A percentile compares a stretch with the other conserved stretches of the same genome.
Evolutionary conservation across 2,888 invertebrate genomes (phyloP).

Genomic region (Cerastoderma edule): DNA sequence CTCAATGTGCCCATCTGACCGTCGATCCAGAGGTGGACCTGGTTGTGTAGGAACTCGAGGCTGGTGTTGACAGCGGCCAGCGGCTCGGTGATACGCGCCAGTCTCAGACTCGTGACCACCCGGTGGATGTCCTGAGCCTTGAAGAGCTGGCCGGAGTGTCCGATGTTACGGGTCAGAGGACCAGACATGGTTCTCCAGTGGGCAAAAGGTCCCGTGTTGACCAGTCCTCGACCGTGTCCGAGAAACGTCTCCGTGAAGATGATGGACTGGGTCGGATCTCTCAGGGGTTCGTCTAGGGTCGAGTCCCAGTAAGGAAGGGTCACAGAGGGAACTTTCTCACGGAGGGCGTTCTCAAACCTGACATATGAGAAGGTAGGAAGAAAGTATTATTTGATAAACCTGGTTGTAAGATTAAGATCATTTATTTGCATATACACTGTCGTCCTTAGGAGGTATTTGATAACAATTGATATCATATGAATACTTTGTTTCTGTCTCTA

Average conservation of each 20-base stretch:
- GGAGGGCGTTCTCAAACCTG: constrained; percentile 77
- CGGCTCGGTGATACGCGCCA: constrained; percentile 66
- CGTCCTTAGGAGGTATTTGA: too few species aligned
- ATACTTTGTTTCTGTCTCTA: too few species aligned
- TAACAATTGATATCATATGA: too few species aligned
- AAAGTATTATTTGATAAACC: too few species aligned
- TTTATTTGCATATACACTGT: too few species aligned
- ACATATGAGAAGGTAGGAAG: too few species aligned
- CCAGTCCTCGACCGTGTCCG: constrained; percentile 71
- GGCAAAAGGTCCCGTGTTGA: constrained; percentile 73
- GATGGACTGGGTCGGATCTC: constrained; percentile 65
- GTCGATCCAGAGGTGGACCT: constrained; percentile 74
- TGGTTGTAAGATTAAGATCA: too few species aligned
- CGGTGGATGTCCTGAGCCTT: constrained; percentile 58
- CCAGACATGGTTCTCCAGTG: constrained; percentile 71
- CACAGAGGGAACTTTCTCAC: constrained; percentile 69
- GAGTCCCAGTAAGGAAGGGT: constrained; percentile 79
- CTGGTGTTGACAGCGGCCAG: constrained; percentile 65
- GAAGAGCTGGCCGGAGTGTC: constrained; percentile 69
- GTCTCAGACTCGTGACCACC: constrained; percentile 50
- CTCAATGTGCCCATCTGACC: constrained; percentile 72
- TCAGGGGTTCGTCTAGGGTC: constrained; percentile 68
- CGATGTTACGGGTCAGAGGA: constrained; percentile 71
- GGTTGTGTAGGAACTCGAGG: constrained; percentile 76
- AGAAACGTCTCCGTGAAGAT: constrained; percentile 72